Conservation (phyloP, 2,888 invertebrate species). For the Cerastoderma edule region DNA sequence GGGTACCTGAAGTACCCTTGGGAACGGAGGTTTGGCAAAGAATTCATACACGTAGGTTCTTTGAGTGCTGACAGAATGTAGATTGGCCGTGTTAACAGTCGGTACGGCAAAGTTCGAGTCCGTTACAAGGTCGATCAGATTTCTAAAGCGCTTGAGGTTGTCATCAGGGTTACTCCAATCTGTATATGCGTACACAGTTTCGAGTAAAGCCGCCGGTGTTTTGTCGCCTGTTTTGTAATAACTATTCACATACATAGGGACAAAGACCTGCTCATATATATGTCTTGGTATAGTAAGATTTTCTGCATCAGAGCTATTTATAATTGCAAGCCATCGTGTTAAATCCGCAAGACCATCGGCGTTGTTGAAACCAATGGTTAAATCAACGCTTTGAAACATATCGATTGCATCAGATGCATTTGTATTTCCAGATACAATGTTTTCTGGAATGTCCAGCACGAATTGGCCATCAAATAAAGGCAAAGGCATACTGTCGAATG, state of each 20-base stretch:
- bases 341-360: conserved; percentile 4
- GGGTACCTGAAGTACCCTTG: neutral
- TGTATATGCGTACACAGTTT: conserved; percentile 22
- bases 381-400: conserved; percentile 27
- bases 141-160: neutral
- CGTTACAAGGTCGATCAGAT: neutral
- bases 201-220: too few relatives aligned
- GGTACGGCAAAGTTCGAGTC: conserved; percentile 7
- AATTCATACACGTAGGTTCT: conserved; percentile 17
- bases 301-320: neutral
- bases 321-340: neutral
- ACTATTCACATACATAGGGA: neutral
- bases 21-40: neutral
- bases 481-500: neutral
- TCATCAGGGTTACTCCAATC: conserved; percentile 19
- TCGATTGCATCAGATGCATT: neutral
- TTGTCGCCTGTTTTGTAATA: neutral
- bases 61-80: neutral
- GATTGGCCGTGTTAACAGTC: neutral
- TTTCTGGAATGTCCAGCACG: conserved; percentile 1
- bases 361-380: conserved; percentile 21
- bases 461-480: conserved; percentile 24
- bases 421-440: neutral
- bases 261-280: conserved; percentile 6
- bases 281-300: neutral